phyloP scores from a whole-genome alignment of 2,797 vertebrate genomes.

The Octomys mimax region DNA sequence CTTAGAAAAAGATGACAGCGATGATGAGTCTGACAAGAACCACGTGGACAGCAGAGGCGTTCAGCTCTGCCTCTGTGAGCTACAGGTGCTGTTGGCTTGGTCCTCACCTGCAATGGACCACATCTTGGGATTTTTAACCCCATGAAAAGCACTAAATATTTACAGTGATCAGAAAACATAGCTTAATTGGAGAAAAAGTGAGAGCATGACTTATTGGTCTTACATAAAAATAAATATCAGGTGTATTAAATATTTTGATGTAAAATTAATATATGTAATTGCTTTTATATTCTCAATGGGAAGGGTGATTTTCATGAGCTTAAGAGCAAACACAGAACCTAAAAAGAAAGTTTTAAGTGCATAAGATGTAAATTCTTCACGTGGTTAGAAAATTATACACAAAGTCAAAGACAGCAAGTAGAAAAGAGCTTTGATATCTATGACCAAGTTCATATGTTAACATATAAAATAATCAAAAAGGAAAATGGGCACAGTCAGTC shows the following conservation, averaged over 20 bases:
- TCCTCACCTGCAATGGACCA: neutral
- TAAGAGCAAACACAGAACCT: neutral
- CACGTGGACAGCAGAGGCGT: neutral
- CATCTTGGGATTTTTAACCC: neutral
- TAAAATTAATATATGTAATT: slow-evolving; percentile 34
- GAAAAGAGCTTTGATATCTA: neutral
- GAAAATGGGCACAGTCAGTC: neutral
- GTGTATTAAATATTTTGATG: neutral
- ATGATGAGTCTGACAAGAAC: neutral
- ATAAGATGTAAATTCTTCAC: neutral
- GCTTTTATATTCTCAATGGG: neutral
- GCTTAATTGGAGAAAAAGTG: neutral
- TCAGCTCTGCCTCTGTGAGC: neutral
- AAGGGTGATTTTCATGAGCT: neutral
- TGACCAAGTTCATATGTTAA: neutral
- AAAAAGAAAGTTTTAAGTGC: neutral
- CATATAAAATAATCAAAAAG: slow-evolving; percentile 17
- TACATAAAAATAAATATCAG: slow-evolving; percentile 29
- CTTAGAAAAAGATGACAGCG: neutral
- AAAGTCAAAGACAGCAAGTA: slow-evolving; percentile 1
- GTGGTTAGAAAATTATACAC: slow-evolving; percentile 20
- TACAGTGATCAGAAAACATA: slow-evolving; percentile 11
- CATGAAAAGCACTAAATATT: slow-evolving; percentile 18
- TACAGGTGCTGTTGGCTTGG: neutral
- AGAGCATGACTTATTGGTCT: neutral